Conservation (phyloP, 2,888 invertebrate genomes). For the Meiosimyza platycephala region DNA sequence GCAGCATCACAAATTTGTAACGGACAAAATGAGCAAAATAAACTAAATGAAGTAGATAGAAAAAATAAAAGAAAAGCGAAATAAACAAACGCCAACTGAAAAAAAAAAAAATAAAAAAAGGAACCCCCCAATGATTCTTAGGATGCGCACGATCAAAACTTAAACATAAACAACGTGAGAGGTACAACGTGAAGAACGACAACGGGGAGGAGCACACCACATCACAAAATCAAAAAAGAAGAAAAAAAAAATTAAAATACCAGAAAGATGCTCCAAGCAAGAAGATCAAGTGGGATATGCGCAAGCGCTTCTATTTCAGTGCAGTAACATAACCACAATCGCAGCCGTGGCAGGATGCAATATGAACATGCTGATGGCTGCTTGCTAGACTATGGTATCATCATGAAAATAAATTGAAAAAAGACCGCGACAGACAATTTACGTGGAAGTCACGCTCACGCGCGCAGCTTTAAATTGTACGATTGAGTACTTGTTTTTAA, state of each 20-base stretch:
- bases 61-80: conserved; percentile 2
- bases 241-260: neutral
- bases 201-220: too few relatives aligned
- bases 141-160: conserved; percentile 19
- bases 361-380: too few relatives aligned
- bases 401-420: neutral
- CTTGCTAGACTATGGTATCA: too few relatives aligned
- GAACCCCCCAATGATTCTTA: conserved; percentile 24
- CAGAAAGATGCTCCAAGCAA: too few relatives aligned
- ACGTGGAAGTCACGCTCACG: conserved; percentile 25
- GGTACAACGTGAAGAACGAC: too few relatives aligned
- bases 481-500: conserved; percentile 5
- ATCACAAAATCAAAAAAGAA: neutral
- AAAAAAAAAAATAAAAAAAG: conserved; percentile 14
- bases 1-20: conserved; percentile 32
- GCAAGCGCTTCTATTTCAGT: too few relatives aligned
- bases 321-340: too few relatives aligned
- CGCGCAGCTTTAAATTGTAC: neutral
- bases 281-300: too few relatives aligned
- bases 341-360: too few relatives aligned
- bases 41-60: conserved; percentile 8
- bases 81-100: conserved; percentile 30
- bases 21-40: conserved; percentile 39
- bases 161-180: too few relatives aligned
- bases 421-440: conserved; percentile 4